Evolutionary conservation across 2,797 vertebrate genomes (phyloP).

Genomic region (Gambusia yucatana): DNA sequence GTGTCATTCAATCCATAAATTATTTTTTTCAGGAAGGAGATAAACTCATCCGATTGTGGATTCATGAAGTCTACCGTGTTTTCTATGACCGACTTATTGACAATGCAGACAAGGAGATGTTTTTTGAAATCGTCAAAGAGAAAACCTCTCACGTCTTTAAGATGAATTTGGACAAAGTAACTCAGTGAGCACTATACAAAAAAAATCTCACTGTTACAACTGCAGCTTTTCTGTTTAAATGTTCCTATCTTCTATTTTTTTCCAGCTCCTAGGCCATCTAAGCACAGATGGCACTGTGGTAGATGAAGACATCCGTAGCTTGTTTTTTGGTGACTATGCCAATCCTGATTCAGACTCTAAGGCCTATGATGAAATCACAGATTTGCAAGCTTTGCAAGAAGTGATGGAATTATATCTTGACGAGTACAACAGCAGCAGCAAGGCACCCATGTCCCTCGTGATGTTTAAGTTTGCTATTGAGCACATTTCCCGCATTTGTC

Average conservation of each 20-base stretch:
- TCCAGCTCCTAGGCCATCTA: constrained; percentile 87
- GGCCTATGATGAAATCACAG: constrained; percentile 90
- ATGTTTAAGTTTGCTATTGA: constrained; percentile 96
- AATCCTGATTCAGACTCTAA: constrained; percentile 80
- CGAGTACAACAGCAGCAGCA: constrained; percentile 91
- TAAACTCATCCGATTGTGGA: constrained; percentile 93
- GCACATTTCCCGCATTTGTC: constrained; percentile 92
- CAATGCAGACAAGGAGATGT: constrained; percentile 83
- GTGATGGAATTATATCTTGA: constrained; percentile 92
- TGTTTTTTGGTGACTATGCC: constrained; percentile 93
- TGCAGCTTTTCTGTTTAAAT: constrained; percentile 35
- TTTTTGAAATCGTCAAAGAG: constrained; percentile 89
- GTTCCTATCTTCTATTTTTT: constrained; percentile 12
- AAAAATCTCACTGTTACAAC: neutral
- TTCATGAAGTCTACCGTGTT: constrained; percentile 94
- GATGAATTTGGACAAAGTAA: constrained; percentile 88
- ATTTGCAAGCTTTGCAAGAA: constrained; percentile 79
- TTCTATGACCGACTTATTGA: constrained; percentile 93
- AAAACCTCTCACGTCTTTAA: constrained; percentile 87
- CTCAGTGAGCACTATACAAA: constrained; percentile 1
- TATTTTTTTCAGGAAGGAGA: constrained; percentile 83
- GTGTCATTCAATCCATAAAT: neutral
- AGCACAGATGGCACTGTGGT: constrained; percentile 81
- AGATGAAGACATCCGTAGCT: constrained; percentile 87
- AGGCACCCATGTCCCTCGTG: constrained; percentile 91